Conservation (phyloP, 2,888 invertebrate species). For the Harmothoe impar region DNA sequence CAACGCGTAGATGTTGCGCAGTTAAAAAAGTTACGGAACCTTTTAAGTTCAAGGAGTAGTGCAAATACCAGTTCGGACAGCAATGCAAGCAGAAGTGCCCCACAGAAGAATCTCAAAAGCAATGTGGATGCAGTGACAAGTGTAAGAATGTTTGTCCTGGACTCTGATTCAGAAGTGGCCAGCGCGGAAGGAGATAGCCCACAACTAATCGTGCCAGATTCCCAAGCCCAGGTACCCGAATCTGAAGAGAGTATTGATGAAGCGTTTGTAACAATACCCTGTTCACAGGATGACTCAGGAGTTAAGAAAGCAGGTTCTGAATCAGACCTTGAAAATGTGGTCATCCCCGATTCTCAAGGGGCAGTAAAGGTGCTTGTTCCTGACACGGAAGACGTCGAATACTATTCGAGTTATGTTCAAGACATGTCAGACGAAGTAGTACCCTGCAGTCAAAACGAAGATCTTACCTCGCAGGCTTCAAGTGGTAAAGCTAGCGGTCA, state of each 20-base stretch:
- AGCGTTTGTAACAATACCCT: constrained; percentile 44
- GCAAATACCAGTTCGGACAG: constrained; percentile 8
- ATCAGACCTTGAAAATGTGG: neutral
- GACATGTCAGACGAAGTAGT: neutral
- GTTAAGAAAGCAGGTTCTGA: neutral
- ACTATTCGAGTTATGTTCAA: neutral
- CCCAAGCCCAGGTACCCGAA: neutral
- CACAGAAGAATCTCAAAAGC: neutral
- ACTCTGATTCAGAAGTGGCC: constrained; percentile 34
- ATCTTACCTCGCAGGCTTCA: neutral
- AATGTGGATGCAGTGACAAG: neutral
- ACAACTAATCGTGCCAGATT: neutral
- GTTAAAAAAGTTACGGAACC: neutral
- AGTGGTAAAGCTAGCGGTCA: neutral
- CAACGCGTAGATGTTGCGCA: neutral
- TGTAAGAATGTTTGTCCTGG: constrained; percentile 7
- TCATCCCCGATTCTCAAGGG: neutral
- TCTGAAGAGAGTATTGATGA: constrained; percentile 42
- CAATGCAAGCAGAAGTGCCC: neutral
- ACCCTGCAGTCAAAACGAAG: constrained; percentile 31
- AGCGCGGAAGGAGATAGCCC: neutral
- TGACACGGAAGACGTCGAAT: neutral
- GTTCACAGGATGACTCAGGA: constrained; percentile 1
- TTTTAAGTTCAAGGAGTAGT: constrained; percentile 10
- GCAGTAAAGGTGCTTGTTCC: neutral